Conservation (phyloP, 2,888 invertebrate species). For the Drosophila mimica region DNA sequence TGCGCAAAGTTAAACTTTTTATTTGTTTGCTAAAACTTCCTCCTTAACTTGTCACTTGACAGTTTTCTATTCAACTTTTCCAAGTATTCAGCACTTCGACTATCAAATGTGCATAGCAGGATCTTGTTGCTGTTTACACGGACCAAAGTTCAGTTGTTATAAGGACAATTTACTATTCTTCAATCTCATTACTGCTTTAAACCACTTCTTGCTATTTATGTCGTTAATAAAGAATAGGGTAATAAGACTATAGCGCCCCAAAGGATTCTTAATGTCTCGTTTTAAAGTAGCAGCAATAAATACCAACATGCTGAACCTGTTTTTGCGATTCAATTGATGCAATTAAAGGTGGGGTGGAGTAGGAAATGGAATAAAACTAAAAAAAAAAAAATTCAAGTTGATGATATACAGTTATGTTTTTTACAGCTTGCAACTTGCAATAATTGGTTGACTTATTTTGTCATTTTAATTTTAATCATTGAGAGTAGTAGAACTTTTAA, state of each 20-base stretch:
- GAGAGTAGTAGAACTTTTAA: background rate
- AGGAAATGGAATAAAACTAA: background rate
- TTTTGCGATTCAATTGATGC: constrained; percentile 50
- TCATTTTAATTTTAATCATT: background rate
- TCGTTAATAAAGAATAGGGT: background rate
- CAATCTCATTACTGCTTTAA: background rate
- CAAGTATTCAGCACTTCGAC: background rate
- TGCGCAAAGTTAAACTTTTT: constrained; percentile 14
- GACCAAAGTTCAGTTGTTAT: background rate
- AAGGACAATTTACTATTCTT: background rate
- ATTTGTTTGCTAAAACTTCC: constrained; percentile 4
- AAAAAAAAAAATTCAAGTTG: no score
- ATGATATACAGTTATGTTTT: constrained; percentile 14
- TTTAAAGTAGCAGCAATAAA: constrained; percentile 20
- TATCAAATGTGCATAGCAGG: background rate
- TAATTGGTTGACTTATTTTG: background rate
- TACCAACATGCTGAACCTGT: constrained; percentile 28
- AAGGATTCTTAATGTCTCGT: background rate
- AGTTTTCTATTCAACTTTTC: constrained; percentile 34
- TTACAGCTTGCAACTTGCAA: constrained; percentile 8
- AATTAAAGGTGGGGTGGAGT: constrained; percentile 5
- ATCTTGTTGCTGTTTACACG: background rate
- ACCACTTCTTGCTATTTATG: background rate
- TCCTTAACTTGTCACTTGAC: constrained; percentile 22
- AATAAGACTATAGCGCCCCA: background rate